Conservation (phyloP, 2,113 vertebrate species). For the Chionomys nivalis region DNA sequence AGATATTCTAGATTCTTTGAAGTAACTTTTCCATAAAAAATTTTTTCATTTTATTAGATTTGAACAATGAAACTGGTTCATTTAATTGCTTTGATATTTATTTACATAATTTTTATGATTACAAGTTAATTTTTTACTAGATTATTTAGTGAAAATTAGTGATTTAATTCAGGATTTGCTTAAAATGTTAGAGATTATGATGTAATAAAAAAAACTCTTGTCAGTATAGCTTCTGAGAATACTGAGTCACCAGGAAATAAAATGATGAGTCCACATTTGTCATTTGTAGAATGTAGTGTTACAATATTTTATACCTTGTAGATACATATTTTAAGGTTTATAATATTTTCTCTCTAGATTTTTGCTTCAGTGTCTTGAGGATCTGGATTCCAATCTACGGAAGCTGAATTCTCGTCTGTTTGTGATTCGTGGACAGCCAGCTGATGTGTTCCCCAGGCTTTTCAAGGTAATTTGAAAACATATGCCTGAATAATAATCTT, state of each 20-base stretch:
- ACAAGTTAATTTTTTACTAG: constrained; percentile 48
- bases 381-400: constrained; percentile 94
- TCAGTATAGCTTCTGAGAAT: not conserved
- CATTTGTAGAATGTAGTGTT: constrained; percentile 16
- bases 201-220: constrained; percentile 12
- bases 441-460: constrained; percentile 96
- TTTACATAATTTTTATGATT: constrained; percentile 41
- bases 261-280: not conserved
- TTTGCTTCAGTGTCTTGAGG: constrained; percentile 96
- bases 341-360: constrained; percentile 86
- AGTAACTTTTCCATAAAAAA: not conserved
- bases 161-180: constrained; percentile 32
- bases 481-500: constrained; percentile 15
- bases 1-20: constrained; percentile 41
- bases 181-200: constrained; percentile 33
- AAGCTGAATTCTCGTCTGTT: constrained; percentile 97
- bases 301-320: constrained; percentile 30
- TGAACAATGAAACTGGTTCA: not conserved
- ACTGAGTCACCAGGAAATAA: not conserved
- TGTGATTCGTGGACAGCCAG: constrained; percentile 97
- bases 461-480: constrained; percentile 91
- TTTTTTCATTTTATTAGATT: constrained; percentile 9
- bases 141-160: constrained; percentile 44
- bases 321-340: constrained; percentile 23
- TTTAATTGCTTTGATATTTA: constrained; percentile 37